A percentile compares a stretch with the other conserved stretches of the same genome.
phyloP scores from a whole-genome alignment of 2,888 invertebrate genomes.

The Agapostemon virescens region DNA sequence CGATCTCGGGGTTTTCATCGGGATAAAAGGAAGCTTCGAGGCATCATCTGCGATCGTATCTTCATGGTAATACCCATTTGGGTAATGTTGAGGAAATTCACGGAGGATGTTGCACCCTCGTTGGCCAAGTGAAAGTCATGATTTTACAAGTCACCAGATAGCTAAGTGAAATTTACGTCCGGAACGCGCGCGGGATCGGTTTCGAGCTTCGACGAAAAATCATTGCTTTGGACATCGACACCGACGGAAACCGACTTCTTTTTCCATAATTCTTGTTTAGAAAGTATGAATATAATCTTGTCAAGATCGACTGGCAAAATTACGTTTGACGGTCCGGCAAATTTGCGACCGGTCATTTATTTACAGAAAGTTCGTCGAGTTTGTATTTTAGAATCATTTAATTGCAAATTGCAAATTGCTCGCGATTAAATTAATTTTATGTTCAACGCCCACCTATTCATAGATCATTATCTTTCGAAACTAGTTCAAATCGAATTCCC shows the following conservation, averaged over 20 bases:
- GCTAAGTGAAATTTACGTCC: constrained; percentile 28
- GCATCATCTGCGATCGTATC: background rate
- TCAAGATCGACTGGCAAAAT: background rate
- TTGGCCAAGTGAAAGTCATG: constrained; percentile 15
- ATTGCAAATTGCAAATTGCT: too few relatives aligned
- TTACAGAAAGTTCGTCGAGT: too few relatives aligned
- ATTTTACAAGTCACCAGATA: constrained; percentile 10
- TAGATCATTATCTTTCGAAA: too few relatives aligned
- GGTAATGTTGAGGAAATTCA: background rate
- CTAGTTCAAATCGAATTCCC: too few relatives aligned
- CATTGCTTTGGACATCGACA: background rate
- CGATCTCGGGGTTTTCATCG: background rate
- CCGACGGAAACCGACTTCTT: background rate
- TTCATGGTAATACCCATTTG: background rate
- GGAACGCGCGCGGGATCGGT: constrained; percentile 12
- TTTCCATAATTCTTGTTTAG: background rate
- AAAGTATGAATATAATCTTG: background rate
- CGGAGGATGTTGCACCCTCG: background rate
- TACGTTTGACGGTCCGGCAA: too few relatives aligned
- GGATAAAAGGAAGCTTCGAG: background rate
- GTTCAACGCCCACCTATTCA: too few relatives aligned
- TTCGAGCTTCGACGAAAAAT: constrained; percentile 3
- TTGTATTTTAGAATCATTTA: too few relatives aligned
- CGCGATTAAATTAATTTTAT: too few relatives aligned
- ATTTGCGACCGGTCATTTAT: background rate